A percentile compares a stretch with the other conserved stretches of the same genome.
These are phyloP conservation scores for Caenorhabditis inopinata DNA, from an alignment of 1,140 invertebrate genomes.

Conservation along the genomic window DNA sequence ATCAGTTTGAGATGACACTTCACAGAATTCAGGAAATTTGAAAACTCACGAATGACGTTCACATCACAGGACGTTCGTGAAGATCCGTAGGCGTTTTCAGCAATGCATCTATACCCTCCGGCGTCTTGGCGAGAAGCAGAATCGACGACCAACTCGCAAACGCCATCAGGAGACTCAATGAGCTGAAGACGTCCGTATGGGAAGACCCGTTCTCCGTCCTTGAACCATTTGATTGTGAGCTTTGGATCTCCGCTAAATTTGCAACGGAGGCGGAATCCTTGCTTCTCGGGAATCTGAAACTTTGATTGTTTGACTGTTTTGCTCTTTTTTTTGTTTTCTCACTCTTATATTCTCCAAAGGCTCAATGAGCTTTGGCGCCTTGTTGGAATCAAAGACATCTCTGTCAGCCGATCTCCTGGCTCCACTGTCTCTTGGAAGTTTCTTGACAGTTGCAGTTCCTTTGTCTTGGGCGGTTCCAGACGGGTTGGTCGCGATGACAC, in stretches of 20 bases:
- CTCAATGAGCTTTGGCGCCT: conserved; percentile 61
- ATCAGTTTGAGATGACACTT: not conserved
- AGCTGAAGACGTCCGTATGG: conserved; percentile 57
- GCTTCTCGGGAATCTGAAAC: conserved; percentile 71
- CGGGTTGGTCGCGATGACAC: conserved; percentile 65
- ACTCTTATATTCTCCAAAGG: conserved; percentile 62
- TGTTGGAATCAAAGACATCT: conserved; percentile 56
- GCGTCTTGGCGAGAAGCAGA: conserved; percentile 75
- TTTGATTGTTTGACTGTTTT: too few relatives aligned
- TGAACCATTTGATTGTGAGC: conserved; percentile 73
- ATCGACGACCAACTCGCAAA: conserved; percentile 77
- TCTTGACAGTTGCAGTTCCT: conserved; percentile 61
- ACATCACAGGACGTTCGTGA: conserved; percentile 63
- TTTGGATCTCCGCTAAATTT: conserved; percentile 81
- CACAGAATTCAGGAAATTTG: not conserved
- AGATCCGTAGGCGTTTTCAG: conserved; percentile 61
- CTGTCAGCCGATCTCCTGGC: conserved; percentile 36
- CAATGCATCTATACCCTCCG: conserved; percentile 75
- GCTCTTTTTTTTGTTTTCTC: too few relatives aligned
- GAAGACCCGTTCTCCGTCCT: conserved; percentile 64
- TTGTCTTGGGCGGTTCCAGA: conserved; percentile 64
- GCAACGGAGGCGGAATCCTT: conserved; percentile 78
- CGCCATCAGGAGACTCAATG: conserved; percentile 72
- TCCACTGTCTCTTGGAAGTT: conserved; percentile 39
- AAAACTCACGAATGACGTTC: conserved; percentile 37